Base-by-base conservation (phyloP, 1,140 invertebrate species). In the Drosophila mauritiana region DNA sequence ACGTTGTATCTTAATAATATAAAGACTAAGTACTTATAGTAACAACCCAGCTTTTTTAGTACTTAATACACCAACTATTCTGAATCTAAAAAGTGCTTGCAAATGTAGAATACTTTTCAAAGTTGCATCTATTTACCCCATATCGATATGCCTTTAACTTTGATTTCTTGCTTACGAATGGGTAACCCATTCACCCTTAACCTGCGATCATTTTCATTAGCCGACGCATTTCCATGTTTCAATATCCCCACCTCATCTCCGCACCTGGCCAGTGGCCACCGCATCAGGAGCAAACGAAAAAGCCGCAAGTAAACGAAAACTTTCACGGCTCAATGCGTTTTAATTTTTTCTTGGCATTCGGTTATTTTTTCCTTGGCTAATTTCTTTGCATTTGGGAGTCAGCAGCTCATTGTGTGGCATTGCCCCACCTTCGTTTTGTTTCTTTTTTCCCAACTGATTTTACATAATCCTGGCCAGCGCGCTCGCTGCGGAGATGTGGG, bases 291-390 rank as follows among this genome's bases (percentile, higher is more conserved):
- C 75, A 89, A 89, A 82, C 69, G 84, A 68, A 79, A 89, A 78
- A 45, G 79, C 84, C 84, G 69, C 84, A 89, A 89, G 79, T 73
- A 89, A 88, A 84, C 74, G 83, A 63, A 57, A 89, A 80, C 82
- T 89, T 89, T 89, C 55, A 72, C 84, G 58, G 73, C 68, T 89
- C 27, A 89, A 89, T 89, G 80, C 56, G 55, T 89, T 89, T 89
- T 89, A 89, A 89, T 89, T 84, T 88, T 88, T 89, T 52, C 72
- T 65, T 54, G 40, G 13, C 78, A 70, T 70, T 78, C 63, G 40
- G 61, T 57, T 64, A 57, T 63, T 73, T 77, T 64, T 74, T 78
- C 42, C 54, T 58, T 45, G 52, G 54, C 70, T 75, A 80, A 80
- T 68, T 67, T 59, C 49, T 68, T 57, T 79, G 46, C 27, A 48